Percentiles rank a stretch among this genome's conserved stretches.
Conservation (phyloP, 2,888 invertebrate genomes). For the Scaeva pyrastri region DNA sequence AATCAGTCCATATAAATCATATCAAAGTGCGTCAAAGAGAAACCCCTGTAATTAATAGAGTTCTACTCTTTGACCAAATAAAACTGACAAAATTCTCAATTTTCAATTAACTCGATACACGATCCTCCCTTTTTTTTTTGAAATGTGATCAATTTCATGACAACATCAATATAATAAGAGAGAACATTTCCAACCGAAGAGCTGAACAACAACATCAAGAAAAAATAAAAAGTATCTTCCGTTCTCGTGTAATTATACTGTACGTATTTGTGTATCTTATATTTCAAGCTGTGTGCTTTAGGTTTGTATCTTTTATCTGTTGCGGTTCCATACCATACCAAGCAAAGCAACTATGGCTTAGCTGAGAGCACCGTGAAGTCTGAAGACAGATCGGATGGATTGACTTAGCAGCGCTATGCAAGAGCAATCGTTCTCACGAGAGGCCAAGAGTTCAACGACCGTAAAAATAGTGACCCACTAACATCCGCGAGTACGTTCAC, state of each 20-base stretch:
- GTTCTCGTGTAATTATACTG: background rate
- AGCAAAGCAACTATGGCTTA: background rate
- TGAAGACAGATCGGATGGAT: constrained; percentile 30
- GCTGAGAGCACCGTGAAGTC: background rate
- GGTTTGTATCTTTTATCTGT: background rate
- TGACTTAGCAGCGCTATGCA: constrained; percentile 1
- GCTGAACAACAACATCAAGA: background rate
- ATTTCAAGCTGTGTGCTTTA: background rate
- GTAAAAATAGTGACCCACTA: constrained; percentile 85
- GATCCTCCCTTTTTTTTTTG: background rate
- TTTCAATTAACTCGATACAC: background rate
- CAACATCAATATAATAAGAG: constrained; percentile 11
- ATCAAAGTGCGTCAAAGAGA: too few species aligned
- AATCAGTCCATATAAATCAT: too few species aligned
- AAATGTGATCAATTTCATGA: background rate
- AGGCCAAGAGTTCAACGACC: constrained; percentile 84
- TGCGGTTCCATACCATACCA: background rate
- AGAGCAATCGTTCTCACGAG: constrained; percentile 78
- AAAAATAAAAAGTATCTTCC: background rate
- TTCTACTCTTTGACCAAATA: too few species aligned
- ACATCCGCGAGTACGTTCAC: constrained; percentile 85
- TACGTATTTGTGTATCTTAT: constrained; percentile 16
- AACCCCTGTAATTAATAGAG: too few species aligned
- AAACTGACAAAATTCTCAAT: background rate
- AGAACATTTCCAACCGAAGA: constrained; percentile 6